Percentiles rank a stretch among this genome's conserved stretches.
phyloP scores from a whole-genome alignment of 1,140 invertebrate genomes.

The Cydia splendana region DNA sequence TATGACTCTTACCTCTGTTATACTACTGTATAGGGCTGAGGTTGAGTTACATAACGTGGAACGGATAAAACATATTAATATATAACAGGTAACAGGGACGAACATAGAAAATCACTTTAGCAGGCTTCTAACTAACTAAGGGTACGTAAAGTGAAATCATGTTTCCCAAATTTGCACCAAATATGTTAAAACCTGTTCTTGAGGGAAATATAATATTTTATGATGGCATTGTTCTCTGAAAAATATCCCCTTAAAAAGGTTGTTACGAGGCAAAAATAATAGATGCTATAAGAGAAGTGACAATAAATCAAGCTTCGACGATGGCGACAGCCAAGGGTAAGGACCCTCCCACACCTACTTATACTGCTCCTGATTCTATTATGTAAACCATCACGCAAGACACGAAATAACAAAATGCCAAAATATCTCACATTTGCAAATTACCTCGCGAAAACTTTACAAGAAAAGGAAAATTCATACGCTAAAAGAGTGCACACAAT shows the following conservation, averaged over 20 bases:
- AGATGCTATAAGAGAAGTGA: conserved; percentile 3
- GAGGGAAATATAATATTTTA: neutral
- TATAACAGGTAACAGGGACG: neutral
- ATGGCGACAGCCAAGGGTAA: neutral
- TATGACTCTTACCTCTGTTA: neutral
- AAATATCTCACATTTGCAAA: neutral
- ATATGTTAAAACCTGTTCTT: neutral
- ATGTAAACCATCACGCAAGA: conserved; percentile 5
- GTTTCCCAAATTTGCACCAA: neutral
- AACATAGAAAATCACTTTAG: conserved; percentile 9
- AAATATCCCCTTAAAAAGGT: conserved; percentile 11
- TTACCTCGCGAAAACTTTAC: neutral
- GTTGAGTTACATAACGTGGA: neutral
- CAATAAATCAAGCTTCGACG: conserved; percentile 13
- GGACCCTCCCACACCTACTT: conserved; percentile 19
- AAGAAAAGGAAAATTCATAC: neutral
- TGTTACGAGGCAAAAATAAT: neutral
- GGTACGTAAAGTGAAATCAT: neutral
- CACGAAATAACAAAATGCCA: neutral
- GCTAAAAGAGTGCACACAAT: neutral
- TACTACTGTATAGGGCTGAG: neutral
- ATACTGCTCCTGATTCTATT: conserved; percentile 16
- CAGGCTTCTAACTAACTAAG: neutral
- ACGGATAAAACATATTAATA: neutral
- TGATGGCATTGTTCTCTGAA: neutral